Evolutionary conservation across 2,888 invertebrate genomes (phyloP).

Genomic region (Perizoma flavofasciatum): DNA sequence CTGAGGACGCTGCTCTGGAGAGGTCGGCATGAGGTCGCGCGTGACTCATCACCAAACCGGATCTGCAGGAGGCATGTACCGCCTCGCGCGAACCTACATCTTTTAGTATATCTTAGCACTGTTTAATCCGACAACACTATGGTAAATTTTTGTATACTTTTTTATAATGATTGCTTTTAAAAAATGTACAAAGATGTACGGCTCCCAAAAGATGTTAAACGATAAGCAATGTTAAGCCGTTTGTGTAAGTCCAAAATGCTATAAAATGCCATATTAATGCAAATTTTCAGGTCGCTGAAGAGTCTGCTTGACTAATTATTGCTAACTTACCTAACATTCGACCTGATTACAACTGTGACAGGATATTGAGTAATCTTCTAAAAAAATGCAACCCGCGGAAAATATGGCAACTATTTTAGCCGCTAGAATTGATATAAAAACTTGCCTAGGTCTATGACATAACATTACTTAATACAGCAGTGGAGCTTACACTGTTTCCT

Average conservation of each 20-base stretch:
- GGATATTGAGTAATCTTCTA: slow-evolving; percentile 7
- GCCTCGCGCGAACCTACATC: slow-evolving; percentile 32
- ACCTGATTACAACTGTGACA: slow-evolving; percentile 3
- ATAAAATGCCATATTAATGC: too few species aligned
- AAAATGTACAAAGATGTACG: too few species aligned
- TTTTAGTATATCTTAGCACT: slow-evolving; percentile 21
- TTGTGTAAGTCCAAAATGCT: too few species aligned
- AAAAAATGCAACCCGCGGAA: slow-evolving; percentile 3
- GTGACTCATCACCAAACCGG: slow-evolving; percentile 75
- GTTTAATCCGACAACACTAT: slow-evolving; percentile 2
- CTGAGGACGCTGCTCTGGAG: slow-evolving; percentile 50
- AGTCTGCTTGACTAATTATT: slow-evolving; percentile 1
- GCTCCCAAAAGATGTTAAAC: too few species aligned
- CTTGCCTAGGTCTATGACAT: slow-evolving; percentile 15
- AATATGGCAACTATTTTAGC: slow-evolving; percentile 5
- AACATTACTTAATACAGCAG: slow-evolving; percentile 13
- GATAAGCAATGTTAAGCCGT: too few species aligned
- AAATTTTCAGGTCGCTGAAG: neutral
- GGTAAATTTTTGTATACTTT: neutral
- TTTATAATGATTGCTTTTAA: too few species aligned
- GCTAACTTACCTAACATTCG: neutral
- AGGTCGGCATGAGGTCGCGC: slow-evolving; percentile 71
- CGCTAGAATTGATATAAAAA: slow-evolving; percentile 9
- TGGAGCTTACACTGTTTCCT: slow-evolving; percentile 2
- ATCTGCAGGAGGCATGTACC: slow-evolving; percentile 43